A percentile compares a stretch with the other conserved stretches of the same genome.
Evolutionary conservation across 2,888 invertebrate species (phyloP).

Genomic region (Chalcis sispes): DNA sequence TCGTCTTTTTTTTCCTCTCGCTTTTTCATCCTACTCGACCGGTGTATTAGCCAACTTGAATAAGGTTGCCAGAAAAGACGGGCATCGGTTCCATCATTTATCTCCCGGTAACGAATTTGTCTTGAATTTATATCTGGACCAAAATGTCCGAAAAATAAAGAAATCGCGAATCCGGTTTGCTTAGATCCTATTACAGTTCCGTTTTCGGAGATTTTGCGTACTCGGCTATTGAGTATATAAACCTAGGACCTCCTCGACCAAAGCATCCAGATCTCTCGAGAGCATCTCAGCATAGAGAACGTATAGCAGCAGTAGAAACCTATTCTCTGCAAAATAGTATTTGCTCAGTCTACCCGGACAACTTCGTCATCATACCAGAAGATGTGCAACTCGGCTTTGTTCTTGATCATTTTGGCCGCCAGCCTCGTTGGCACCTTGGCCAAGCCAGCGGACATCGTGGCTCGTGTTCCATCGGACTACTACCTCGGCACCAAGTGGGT

Average conservation of each 20-base stretch:
- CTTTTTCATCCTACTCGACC: neutral
- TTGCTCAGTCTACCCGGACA: too few species aligned
- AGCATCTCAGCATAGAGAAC: constrained; percentile 6
- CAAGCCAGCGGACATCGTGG: constrained; percentile 36
- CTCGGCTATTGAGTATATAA: constrained; percentile 37
- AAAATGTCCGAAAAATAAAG: constrained; percentile 2
- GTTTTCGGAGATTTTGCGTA: neutral
- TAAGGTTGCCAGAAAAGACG: neutral
- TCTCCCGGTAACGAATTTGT: constrained; percentile 11
- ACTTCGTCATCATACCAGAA: too few species aligned
- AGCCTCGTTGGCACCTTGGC: neutral
- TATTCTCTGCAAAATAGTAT: neutral
- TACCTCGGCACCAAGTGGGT: constrained; percentile 58
- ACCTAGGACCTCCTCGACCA: neutral
- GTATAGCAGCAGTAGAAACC: neutral
- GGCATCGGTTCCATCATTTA: constrained; percentile 12
- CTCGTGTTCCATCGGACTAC: constrained; percentile 51
- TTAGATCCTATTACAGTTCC: constrained; percentile 31
- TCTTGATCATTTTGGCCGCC: constrained; percentile 14
- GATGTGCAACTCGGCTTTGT: neutral
- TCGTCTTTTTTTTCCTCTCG: too few species aligned
- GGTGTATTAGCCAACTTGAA: too few species aligned
- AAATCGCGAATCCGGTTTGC: constrained; percentile 37
- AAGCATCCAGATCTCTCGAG: constrained; percentile 24
- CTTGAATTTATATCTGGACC: constrained; percentile 19